Percentiles rank a stretch among this genome's conserved stretches.
phyloP scores from a whole-genome alignment of 1,140 invertebrate species.

The Zaprionus taronus region DNA sequence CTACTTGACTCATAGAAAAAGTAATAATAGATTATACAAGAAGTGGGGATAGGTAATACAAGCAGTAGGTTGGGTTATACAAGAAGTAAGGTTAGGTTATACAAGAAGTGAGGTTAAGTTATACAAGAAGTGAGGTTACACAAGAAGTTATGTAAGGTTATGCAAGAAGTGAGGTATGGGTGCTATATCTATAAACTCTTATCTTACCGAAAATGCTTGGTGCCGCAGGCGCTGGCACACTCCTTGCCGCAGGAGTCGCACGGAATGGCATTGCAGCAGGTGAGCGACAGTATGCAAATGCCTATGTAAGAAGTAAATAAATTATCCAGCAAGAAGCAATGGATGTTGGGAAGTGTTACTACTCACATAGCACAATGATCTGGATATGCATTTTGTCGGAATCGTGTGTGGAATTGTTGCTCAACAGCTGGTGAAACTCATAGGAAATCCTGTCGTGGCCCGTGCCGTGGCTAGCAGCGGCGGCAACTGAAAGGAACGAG shows the following conservation, averaged over 20 bases:
- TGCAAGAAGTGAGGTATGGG: too few species aligned
- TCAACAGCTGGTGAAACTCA: constrained; percentile 52
- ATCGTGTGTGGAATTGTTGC: constrained; percentile 20
- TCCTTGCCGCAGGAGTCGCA: constrained; percentile 86
- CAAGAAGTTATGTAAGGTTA: too few species aligned
- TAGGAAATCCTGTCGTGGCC: constrained; percentile 47
- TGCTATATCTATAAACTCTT: not conserved
- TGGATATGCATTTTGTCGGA: constrained; percentile 58
- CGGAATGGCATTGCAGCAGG: constrained; percentile 75
- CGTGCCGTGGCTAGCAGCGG: constrained; percentile 37
- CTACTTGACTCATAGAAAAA: too few species aligned
- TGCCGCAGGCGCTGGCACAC: constrained; percentile 86
- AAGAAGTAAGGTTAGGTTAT: too few species aligned
- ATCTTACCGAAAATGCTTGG: constrained; percentile 85
- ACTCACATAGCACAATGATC: constrained; percentile 63
- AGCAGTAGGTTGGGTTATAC: not conserved
- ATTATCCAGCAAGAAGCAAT: not conserved
- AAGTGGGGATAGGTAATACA: not conserved
- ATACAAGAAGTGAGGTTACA: too few species aligned
- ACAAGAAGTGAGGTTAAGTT: not conserved
- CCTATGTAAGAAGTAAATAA: constrained; percentile 24
- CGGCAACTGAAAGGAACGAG: constrained; percentile 68
- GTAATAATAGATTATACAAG: too few species aligned
- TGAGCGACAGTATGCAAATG: constrained; percentile 59
- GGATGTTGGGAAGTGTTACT: not conserved